Conservation (phyloP, 2,888 invertebrate species). For the Caenorhabditis macrosperma region DNA sequence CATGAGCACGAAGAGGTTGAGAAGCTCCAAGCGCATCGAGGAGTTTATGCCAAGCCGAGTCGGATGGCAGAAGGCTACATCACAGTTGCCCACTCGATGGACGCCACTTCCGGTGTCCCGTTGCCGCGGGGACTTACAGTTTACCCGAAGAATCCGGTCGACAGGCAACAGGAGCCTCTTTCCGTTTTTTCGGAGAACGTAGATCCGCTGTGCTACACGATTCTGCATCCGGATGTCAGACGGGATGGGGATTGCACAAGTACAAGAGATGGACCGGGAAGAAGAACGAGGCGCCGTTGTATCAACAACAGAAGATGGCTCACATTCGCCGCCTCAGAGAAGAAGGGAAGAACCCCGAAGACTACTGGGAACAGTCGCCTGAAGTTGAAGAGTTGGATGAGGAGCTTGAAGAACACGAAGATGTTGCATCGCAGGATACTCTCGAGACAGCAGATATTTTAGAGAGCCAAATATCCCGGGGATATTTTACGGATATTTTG, state of each 20-base stretch:
- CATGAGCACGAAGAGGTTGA: not conserved
- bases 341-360: too few relatives aligned
- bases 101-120: not conserved
- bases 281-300: too few relatives aligned
- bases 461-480: too few relatives aligned
- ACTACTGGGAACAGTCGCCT: too few relatives aligned
- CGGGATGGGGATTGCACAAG: not conserved
- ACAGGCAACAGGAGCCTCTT: not conserved
- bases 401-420: too few relatives aligned
- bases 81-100: not conserved
- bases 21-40: not conserved
- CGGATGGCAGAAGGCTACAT: conserved; percentile 4
- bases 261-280: not conserved
- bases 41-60: conserved; percentile 1
- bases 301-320: too few relatives aligned
- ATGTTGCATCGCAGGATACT: too few relatives aligned
- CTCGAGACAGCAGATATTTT: too few relatives aligned
- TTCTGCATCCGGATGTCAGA: not conserved
- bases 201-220: not conserved
- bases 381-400: too few relatives aligned
- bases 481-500: too few relatives aligned
- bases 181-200: not conserved
- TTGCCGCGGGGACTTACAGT: not conserved
- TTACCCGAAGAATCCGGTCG: not conserved
- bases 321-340: too few relatives aligned